Conservation (phyloP, 2,888 invertebrate genomes). For the Plebejus anna region DNA sequence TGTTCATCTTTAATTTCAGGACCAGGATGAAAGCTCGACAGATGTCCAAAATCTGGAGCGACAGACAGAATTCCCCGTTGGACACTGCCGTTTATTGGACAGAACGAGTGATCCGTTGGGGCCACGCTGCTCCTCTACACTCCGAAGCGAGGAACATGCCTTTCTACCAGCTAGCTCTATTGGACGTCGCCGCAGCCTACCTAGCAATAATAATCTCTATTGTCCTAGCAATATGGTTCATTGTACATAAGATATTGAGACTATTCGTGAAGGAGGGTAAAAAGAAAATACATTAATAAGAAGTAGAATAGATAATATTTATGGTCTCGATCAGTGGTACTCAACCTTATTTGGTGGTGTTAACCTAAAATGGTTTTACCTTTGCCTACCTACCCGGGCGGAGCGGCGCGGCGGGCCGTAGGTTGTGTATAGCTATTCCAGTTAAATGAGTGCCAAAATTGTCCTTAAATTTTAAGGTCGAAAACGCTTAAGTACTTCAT, state of each 20-base stretch:
- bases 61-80: conserved; percentile 72
- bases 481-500: too few species aligned
- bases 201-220: conserved; percentile 45
- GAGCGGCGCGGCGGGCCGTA: too few species aligned
- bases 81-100: conserved; percentile 80
- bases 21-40: conserved; percentile 64
- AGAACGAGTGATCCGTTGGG: conserved; percentile 76
- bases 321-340: background rate
- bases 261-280: conserved; percentile 52
- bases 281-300: conserved; percentile 60
- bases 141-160: conserved; percentile 55
- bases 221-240: conserved; percentile 46
- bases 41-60: conserved; percentile 73
- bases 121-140: conserved; percentile 54
- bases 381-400: too few species aligned
- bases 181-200: conserved; percentile 59
- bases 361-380: background rate
- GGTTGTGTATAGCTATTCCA: too few species aligned
- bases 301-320: background rate
- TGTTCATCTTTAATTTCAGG: conserved; percentile 48
- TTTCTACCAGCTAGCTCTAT: conserved; percentile 52
- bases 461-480: too few species aligned
- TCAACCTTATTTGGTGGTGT: background rate
- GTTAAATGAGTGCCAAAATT: too few species aligned
- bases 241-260: conserved; percentile 48